Evolutionary conservation across 2,888 invertebrate species (phyloP).

Genomic region (Pinctada fucata): DNA sequence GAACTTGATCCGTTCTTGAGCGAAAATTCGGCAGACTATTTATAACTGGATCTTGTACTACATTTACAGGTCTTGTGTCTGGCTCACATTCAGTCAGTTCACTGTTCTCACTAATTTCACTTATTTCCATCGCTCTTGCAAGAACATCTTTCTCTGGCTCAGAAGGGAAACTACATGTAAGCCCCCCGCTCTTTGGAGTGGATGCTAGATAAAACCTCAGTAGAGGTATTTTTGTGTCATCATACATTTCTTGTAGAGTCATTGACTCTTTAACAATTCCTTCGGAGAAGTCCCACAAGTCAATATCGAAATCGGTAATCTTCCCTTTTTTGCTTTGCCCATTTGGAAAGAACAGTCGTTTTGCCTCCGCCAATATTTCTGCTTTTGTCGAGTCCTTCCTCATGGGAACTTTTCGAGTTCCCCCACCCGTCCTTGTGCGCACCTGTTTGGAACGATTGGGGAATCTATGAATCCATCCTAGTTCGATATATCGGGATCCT

Average conservation of each 20-base stretch:
- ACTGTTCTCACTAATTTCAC: too few relatives aligned
- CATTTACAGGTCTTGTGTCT: too few relatives aligned
- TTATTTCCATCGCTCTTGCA: too few relatives aligned
- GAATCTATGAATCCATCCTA: slow-evolving; percentile 18
- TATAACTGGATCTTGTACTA: too few relatives aligned
- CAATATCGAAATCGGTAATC: slow-evolving; percentile 7
- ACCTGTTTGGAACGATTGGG: not conserved
- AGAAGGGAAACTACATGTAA: not conserved
- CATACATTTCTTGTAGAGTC: not conserved
- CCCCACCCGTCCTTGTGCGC: slow-evolving; percentile 19
- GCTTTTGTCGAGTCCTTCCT: slow-evolving; percentile 23
- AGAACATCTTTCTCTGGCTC: not conserved
- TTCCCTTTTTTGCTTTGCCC: slow-evolving; percentile 16
- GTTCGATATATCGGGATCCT: slow-evolving; percentile 6
- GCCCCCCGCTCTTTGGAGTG: not conserved
- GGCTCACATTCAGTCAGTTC: too few relatives aligned
- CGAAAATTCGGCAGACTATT: too few relatives aligned
- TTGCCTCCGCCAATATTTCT: not conserved
- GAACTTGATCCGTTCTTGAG: too few relatives aligned
- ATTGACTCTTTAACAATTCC: not conserved
- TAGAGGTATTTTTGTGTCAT: not conserved
- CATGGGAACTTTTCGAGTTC: slow-evolving; percentile 12
- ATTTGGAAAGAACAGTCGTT: slow-evolving; percentile 26
- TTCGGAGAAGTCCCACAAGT: not conserved
- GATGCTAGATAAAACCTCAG: slow-evolving; percentile 1